Evolutionary conservation across 2,113 vertebrate species (phyloP).

Genomic region (Tachysurus fulvidraco): DNA sequence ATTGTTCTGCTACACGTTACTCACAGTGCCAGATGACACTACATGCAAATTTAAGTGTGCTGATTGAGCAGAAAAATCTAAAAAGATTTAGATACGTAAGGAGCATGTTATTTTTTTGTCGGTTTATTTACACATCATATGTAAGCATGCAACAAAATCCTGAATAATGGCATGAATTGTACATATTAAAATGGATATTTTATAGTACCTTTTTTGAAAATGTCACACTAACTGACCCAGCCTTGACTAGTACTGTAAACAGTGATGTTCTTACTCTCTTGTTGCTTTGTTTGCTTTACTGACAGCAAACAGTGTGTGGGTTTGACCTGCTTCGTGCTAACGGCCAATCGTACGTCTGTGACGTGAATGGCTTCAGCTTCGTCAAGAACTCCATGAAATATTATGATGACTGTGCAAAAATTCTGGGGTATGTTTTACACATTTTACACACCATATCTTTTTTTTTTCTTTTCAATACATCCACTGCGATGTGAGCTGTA

Average conservation of each 20-base stretch:
- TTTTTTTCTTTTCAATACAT: not conserved
- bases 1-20: not conserved
- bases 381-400: conserved; percentile 95
- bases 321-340: conserved; percentile 89
- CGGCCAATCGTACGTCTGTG: conserved; percentile 91
- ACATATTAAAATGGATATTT: not conserved
- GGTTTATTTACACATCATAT: not conserved
- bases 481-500: not conserved
- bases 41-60: not conserved
- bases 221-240: not conserved
- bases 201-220: too few species aligned
- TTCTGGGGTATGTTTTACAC: conserved; percentile 79
- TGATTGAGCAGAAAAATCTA: not conserved
- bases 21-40: not conserved
- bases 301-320: conserved; percentile 90
- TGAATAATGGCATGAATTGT: not conserved
- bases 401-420: conserved; percentile 91
- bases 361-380: conserved; percentile 91
- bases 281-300: conserved; percentile 46
- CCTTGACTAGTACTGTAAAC: conserved; percentile 7
- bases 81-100: not conserved
- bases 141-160: not conserved
- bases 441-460: not conserved
- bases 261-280: conserved; percentile 24
- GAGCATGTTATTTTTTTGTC: not conserved